phyloP scores from a whole-genome alignment of 2,797 vertebrate genomes.

The Arnoldichthys spilopterus region DNA sequence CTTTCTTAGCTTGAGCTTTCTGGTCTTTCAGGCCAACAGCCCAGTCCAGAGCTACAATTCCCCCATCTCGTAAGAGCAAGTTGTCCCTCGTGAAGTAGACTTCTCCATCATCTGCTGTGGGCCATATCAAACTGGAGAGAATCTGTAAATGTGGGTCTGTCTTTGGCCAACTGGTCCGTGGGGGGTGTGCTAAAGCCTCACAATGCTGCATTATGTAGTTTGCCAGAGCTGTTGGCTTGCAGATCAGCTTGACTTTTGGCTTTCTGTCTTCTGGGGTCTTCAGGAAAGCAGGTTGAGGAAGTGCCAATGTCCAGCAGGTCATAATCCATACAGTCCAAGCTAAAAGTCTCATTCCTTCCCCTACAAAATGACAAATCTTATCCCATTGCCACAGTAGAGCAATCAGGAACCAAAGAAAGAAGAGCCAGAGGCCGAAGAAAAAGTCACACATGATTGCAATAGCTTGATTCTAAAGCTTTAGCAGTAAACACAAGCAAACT shows the following conservation, averaged over 20 bases:
- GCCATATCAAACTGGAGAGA: conserved; percentile 74
- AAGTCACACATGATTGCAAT: conserved; percentile 48
- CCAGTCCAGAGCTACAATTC: conserved; percentile 88
- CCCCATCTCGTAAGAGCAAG: conserved; percentile 80
- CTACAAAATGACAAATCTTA: conserved; percentile 10
- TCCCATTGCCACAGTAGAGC: conserved; percentile 46
- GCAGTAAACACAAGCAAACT: background rate
- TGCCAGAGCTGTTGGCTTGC: conserved; percentile 84
- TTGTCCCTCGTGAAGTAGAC: conserved; percentile 79
- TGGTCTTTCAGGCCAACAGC: conserved; percentile 68
- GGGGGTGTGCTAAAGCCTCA: conserved; percentile 61
- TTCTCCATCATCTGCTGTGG: conserved; percentile 21
- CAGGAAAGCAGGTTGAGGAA: conserved; percentile 49
- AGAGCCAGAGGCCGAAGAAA: conserved; percentile 64
- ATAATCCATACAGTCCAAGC: conserved; percentile 63
- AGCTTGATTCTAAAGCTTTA: background rate
- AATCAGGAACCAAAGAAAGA: conserved; percentile 60
- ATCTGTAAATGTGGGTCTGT: conserved; percentile 84
- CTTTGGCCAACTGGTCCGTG: conserved; percentile 68
- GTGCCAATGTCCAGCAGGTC: conserved; percentile 61
- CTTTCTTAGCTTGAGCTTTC: conserved; percentile 61
- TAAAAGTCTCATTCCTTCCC: conserved; percentile 25
- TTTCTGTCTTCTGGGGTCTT: background rate
- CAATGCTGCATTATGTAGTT: conserved; percentile 77
- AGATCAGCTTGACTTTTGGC: conserved; percentile 71